Evolutionary conservation across 2,888 invertebrate genomes (phyloP), one percentile per base, ranked within the genome.

Genomic region (Volucella bombylans): DNA sequence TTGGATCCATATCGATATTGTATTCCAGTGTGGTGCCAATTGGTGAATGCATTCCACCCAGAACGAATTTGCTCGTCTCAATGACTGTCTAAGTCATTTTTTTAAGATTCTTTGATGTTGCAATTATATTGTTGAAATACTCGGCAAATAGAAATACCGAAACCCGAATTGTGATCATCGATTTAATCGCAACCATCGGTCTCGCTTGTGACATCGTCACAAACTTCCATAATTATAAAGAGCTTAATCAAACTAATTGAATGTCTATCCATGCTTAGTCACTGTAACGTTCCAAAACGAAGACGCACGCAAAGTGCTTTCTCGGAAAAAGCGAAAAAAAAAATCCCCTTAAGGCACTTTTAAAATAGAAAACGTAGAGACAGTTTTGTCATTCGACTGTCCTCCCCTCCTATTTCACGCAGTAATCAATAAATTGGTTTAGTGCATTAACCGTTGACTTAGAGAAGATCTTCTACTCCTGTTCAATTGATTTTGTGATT

Each of bases 31-130:
- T 92, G 57, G 90, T 92, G 87, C 91, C 92, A 81, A 89, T 89
- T 67, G 91, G 92, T 91, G 91, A 92, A 89, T 90, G 90, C 89
- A 91, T 95, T 89, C 94, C 95, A 59, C 92, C 93, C 77, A 94
- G 94, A 82, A 95, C 95, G 72, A 93, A 93, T 87, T 91, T 97
- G 89, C 93, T 97, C 87, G 94, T 95, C 87, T 94, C 95, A 76
- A 93, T 97, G 87, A 97, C 97, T 41, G 94, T 95, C 88, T 92
- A n/a, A n/a, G n/a, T n/a, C n/a, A n/a, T 90, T 72, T 90, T 90
- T 73, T 86, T 91, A 65, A 91, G 91, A 86, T 90, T 90, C 87
- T 89, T 92, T 57, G 92, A 92, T 87, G 90, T 91, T 86, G 89
- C 91, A 77, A 89, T 89, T 65, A 89, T 90, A 82, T 88, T 92